phyloP scores from a whole-genome alignment of 2,888 invertebrate species.

The Sarcophaga caerulescens region DNA sequence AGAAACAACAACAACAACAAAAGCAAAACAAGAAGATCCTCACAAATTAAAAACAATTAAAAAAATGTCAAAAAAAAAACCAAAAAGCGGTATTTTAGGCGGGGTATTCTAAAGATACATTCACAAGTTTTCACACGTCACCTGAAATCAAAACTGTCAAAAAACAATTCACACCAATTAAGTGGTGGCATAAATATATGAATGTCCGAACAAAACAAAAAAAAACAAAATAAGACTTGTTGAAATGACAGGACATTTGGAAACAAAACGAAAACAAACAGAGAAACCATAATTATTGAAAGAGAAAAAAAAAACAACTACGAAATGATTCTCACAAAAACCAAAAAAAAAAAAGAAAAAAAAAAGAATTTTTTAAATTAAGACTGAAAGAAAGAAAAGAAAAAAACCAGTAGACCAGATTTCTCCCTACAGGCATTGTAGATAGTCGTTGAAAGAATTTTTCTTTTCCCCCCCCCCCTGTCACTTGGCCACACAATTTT shows the following conservation, averaged over 20 bases:
- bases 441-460: conserved; percentile 40
- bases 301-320: neutral
- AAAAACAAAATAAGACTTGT: conserved; percentile 21
- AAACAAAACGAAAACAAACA: neutral
- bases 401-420: conserved; percentile 20
- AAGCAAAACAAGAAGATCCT: too few species aligned
- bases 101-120: too few species aligned
- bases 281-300: neutral
- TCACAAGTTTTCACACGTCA: conserved; percentile 59
- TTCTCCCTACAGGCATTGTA: conserved; percentile 12
- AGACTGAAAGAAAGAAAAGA: neutral
- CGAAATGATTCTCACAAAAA: neutral
- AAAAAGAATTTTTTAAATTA: neutral
- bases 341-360: neutral
- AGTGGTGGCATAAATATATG: conserved; percentile 41
- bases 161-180: conserved; percentile 66
- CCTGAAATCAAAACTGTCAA: conserved; percentile 64
- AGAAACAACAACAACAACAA: too few species aligned
- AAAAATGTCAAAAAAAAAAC: too few species aligned
- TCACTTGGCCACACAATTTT: conserved; percentile 15
- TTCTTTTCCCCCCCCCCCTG: neutral
- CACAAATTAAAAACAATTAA: too few species aligned
- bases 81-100: too few species aligned
- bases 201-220: neutral
- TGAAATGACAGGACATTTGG: neutral